Conservation (phyloP, 2,888 invertebrate species). For the Macaria liturata region DNA sequence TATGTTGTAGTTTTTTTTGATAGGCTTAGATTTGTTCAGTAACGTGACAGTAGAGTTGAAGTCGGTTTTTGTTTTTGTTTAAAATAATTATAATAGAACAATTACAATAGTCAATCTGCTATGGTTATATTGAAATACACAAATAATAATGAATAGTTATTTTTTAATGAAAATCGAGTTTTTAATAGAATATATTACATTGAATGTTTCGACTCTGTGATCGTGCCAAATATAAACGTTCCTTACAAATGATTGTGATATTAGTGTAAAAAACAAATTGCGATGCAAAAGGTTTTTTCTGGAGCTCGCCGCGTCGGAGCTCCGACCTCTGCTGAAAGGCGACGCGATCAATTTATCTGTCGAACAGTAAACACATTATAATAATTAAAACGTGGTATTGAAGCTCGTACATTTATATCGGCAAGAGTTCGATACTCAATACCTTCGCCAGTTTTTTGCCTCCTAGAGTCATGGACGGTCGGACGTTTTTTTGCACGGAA, state of each 20-base stretch:
- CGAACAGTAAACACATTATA: slow-evolving; percentile 31
- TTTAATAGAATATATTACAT: too few relatives aligned
- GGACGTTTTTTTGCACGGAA: slow-evolving; percentile 71
- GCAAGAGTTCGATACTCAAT: slow-evolving; percentile 42
- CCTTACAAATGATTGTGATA: slow-evolving; percentile 32
- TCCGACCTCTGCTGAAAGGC: slow-evolving; percentile 48
- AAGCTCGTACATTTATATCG: slow-evolving; percentile 30
- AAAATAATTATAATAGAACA: too few relatives aligned
- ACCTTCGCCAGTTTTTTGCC: slow-evolving; percentile 50
- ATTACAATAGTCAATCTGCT: too few relatives aligned
- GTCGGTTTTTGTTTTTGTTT: too few relatives aligned
- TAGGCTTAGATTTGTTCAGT: too few relatives aligned
- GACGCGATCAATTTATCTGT: slow-evolving; percentile 36
- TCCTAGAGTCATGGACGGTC: slow-evolving; percentile 74
- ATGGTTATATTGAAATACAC: too few relatives aligned
- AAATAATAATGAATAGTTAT: too few relatives aligned
- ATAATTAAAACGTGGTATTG: slow-evolving; percentile 24
- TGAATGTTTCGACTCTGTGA: too few relatives aligned
- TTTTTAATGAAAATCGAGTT: too few relatives aligned
- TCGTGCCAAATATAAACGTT: slow-evolving; percentile 35
- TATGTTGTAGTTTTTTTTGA: too few relatives aligned
- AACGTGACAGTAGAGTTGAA: too few relatives aligned
- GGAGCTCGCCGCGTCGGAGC: slow-evolving; percentile 39
- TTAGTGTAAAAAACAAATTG: slow-evolving; percentile 30
- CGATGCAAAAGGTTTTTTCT: slow-evolving; percentile 39